These are phyloP conservation scores for Buteo buteo DNA, from an alignment of 2,113 vertebrate genomes.

Conservation along the genomic window DNA sequence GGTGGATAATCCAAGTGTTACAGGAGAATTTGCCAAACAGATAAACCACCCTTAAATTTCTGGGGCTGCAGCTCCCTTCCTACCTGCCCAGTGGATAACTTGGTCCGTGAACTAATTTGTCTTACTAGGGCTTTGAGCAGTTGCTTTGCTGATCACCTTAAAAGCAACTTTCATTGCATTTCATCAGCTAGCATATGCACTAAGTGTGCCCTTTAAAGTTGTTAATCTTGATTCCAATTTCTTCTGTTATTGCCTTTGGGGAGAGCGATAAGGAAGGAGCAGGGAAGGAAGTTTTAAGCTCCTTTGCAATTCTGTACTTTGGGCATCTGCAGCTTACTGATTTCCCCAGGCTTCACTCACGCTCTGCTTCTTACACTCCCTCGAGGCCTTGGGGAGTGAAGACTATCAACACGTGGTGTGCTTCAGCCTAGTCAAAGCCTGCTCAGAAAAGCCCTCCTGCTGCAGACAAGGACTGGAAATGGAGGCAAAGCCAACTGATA, in stretches of 20 bases:
- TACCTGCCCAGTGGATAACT: not conserved
- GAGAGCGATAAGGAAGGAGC: not conserved
- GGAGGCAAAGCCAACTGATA: not conserved
- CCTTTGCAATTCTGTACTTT: not conserved
- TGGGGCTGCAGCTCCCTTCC: not conserved
- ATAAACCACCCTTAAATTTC: not conserved
- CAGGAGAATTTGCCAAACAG: not conserved
- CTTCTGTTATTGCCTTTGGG: not conserved
- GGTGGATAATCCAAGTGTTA: not conserved
- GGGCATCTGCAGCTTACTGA: not conserved
- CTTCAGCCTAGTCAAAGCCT: not conserved
- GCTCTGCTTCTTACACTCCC: not conserved
- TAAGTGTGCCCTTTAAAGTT: not conserved
- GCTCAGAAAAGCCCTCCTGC: not conserved
- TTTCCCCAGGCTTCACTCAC: not conserved
- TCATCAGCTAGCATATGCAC: not conserved
- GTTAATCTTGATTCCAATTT: not conserved
- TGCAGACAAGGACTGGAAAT: not conserved
- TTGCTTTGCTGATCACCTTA: not conserved
- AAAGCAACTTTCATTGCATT: not conserved
- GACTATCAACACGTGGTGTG: not conserved
- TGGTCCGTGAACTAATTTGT: not conserved
- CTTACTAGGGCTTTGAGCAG: not conserved
- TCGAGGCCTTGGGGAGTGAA: accelerated
- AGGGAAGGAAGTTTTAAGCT: not conserved